Conservation (phyloP, 1,140 invertebrate species). For the Heterodera carotae region DNA sequence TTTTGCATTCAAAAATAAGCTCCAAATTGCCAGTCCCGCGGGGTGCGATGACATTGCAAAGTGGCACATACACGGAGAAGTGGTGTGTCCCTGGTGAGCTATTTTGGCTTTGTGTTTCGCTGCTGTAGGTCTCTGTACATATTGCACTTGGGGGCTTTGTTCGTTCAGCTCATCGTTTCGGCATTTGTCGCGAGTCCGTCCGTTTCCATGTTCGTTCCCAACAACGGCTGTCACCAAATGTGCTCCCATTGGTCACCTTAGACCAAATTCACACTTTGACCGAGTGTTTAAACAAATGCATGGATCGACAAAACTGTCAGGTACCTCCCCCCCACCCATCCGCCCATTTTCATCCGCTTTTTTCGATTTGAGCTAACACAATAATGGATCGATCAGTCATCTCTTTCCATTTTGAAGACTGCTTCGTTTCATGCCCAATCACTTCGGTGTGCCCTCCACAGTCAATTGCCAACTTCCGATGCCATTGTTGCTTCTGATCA, state of each 20-base stretch:
- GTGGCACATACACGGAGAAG: conserved; percentile 19
- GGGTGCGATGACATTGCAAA: neutral
- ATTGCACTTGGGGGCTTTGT: neutral
- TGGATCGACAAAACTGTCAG: conserved; percentile 19
- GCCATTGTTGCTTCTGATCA: neutral
- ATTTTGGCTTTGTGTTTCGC: no score
- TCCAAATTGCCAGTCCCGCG: neutral
- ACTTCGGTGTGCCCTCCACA: conserved; percentile 9
- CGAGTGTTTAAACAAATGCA: conserved; percentile 19
- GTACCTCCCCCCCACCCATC: neutral
- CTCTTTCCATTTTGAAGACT: conserved; percentile 4
- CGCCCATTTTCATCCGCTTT: no score
- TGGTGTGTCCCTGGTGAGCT: conserved; percentile 28
- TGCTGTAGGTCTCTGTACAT: no score
- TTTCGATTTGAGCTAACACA: no score
- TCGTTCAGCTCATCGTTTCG: conserved; percentile 23
- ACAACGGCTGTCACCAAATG: conserved; percentile 13
- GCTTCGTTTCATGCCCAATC: conserved; percentile 17
- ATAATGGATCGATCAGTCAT: no score
- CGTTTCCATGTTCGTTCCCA: conserved; percentile 20
- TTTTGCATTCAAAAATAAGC: conserved; percentile 18
- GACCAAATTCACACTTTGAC: conserved; percentile 12
- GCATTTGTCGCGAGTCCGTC: conserved; percentile 19
- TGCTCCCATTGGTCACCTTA: conserved; percentile 1
- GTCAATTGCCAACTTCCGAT: neutral